Percentiles rank a stretch among this genome's conserved stretches.
Evolutionary conservation across 2,113 vertebrate species (phyloP).

Genomic region (Gadus chalcogrammus): DNA sequence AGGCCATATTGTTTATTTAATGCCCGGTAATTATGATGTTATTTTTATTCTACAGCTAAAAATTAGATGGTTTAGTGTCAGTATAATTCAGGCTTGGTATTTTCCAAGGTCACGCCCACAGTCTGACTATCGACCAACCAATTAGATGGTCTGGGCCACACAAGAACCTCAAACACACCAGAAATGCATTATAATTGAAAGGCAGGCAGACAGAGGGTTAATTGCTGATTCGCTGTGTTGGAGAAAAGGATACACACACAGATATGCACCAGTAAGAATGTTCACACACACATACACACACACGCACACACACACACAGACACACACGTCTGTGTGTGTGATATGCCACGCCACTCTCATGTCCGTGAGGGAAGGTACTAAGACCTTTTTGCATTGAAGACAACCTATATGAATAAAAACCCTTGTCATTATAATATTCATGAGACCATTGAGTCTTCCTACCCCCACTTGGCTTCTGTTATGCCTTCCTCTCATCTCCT

Average conservation of each 20-base stretch:
- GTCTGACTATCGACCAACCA: constrained; percentile 24
- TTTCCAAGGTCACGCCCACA: constrained; percentile 20
- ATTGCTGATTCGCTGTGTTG: constrained; percentile 17
- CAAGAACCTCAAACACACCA: constrained; percentile 4
- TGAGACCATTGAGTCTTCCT: constrained; percentile 33
- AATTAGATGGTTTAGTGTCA: too few relatives aligned
- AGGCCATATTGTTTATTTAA: too few relatives aligned
- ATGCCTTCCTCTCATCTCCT: not conserved
- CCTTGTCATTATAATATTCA: constrained; percentile 56
- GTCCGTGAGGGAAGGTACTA: constrained; percentile 22
- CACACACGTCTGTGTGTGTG: not conserved
- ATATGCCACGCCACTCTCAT: constrained; percentile 32
- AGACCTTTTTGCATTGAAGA: constrained; percentile 24
- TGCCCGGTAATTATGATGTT: too few relatives aligned
- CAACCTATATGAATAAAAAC: constrained; percentile 36
- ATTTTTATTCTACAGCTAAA: too few relatives aligned
- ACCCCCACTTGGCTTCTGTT: constrained; percentile 18
- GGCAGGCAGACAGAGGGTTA: constrained; percentile 25
- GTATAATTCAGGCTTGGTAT: too few relatives aligned
- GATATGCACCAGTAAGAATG: not conserved
- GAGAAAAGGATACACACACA: not conserved
- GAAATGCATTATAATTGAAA: constrained; percentile 7
- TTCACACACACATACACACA: constrained; percentile 12
- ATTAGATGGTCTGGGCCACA: constrained; percentile 31
- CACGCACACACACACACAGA: constrained; percentile 2